phyloP scores from a whole-genome alignment of 1,140 invertebrate species.

The Neoseiulus cucumeris region DNA sequence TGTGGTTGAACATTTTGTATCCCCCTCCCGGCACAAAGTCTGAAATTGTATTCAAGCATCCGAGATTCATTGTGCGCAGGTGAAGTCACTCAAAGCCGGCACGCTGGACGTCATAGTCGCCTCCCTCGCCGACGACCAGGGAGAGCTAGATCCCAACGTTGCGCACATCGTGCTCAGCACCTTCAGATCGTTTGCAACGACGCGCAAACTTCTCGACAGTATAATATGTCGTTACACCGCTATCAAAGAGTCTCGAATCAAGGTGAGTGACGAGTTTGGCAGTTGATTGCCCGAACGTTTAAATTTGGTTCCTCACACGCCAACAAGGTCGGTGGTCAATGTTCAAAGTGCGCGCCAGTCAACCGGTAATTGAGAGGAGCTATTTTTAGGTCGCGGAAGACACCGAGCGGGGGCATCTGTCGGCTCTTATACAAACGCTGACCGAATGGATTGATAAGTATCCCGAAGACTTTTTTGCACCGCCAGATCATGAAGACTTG shows the following conservation, averaged over 20 bases:
- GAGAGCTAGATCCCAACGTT: constrained; percentile 1
- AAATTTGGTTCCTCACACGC: too few species aligned
- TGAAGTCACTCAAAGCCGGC: not conserved
- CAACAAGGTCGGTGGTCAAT: too few species aligned
- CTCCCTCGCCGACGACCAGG: constrained; percentile 3
- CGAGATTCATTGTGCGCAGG: not conserved
- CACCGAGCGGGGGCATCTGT: not conserved
- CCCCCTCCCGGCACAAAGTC: too few species aligned
- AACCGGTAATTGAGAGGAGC: too few species aligned
- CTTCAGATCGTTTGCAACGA: not conserved
- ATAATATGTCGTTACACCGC: not conserved
- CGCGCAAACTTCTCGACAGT: not conserved
- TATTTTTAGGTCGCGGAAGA: not conserved
- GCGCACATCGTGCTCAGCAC: not conserved
- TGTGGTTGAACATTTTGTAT: too few species aligned
- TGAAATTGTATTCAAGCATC: too few species aligned
- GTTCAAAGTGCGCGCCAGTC: too few species aligned
- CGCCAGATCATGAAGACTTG: constrained; percentile 56
- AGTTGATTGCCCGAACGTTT: too few species aligned
- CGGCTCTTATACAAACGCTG: not conserved
- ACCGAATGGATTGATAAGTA: constrained; percentile 76
- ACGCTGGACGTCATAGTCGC: not conserved
- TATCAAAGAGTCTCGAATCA: too few species aligned
- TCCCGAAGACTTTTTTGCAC: constrained; percentile 78
- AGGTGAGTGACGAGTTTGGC: too few species aligned